Evolutionary conservation across 2,888 invertebrate genomes (phyloP).

Genomic region (Rhagonycha fulva): DNA sequence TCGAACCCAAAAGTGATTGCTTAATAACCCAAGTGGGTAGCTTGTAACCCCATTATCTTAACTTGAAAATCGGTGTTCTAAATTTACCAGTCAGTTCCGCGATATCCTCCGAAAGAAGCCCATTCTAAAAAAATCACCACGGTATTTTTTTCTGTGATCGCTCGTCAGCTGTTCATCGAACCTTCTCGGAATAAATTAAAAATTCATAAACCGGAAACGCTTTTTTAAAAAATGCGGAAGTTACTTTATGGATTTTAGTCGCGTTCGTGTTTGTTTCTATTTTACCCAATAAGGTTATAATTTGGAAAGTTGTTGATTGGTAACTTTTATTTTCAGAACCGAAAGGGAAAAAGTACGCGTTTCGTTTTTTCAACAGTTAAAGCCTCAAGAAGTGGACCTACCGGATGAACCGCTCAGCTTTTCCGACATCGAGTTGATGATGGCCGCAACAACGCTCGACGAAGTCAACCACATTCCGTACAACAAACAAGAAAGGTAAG

Average conservation of each 20-base stretch:
- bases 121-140: background rate
- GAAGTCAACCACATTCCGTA: slow-evolving; percentile 59
- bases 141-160: background rate
- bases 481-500: slow-evolving; percentile 71
- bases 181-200: background rate
- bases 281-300: background rate
- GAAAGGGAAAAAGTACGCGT: slow-evolving; percentile 81
- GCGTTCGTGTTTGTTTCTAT: slow-evolving; percentile 1
- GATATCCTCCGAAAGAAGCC: background rate
- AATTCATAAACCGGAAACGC: background rate
- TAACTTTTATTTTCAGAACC: slow-evolving; percentile 62
- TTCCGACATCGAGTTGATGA: slow-evolving; percentile 56
- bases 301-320: background rate
- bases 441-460: slow-evolving; percentile 50
- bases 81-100: background rate
- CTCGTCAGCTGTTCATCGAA: background rate
- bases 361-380: slow-evolving; percentile 81
- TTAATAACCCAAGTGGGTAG: background rate
- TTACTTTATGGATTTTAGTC: background rate
- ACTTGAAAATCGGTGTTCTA: background rate
- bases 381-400: slow-evolving; percentile 70
- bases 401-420: slow-evolving; percentile 61
- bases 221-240: background rate
- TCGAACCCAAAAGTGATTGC: background rate
- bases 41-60: background rate